Conservation (phyloP, 2,113 vertebrate species). For the Colaptes auratus region DNA sequence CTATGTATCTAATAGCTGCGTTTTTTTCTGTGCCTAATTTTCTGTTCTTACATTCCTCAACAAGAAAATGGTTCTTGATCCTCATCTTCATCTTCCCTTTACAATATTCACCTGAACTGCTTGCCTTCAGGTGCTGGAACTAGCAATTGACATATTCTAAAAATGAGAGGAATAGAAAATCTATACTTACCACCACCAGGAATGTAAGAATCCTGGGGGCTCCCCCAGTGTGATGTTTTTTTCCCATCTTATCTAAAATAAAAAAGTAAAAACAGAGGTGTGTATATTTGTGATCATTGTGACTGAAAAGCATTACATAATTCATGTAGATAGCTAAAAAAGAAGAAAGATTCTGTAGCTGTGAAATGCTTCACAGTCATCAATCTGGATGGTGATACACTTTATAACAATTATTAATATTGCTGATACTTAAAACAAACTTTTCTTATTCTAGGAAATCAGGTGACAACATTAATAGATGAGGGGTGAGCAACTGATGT, state of each 20-base stretch:
- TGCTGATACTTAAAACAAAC: background rate
- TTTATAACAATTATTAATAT: background rate
- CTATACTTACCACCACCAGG: constrained; percentile 97
- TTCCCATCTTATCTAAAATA: constrained; percentile 98
- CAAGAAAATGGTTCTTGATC: background rate
- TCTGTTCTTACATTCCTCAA: background rate
- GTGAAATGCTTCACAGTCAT: background rate
- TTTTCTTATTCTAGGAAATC: background rate
- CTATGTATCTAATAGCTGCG: background rate
- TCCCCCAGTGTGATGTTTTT: constrained; percentile 99
- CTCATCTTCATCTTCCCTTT: background rate
- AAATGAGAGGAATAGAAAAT: constrained; percentile 18
- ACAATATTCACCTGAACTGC: background rate
- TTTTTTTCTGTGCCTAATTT: background rate
- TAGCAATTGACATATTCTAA: background rate
- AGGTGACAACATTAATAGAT: too few relatives aligned
- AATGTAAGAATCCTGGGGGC: constrained; percentile 98
- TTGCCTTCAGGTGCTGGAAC: background rate
- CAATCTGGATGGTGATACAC: background rate
- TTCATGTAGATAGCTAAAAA: background rate
- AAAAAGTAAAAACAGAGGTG: constrained; percentile 34
- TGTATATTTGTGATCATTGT: background rate
- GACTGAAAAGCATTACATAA: background rate
- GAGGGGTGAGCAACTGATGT: too few relatives aligned
- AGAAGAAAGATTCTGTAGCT: background rate